phyloP scores from a whole-genome alignment of 2,797 vertebrate species.

The Anabas testudineus region DNA sequence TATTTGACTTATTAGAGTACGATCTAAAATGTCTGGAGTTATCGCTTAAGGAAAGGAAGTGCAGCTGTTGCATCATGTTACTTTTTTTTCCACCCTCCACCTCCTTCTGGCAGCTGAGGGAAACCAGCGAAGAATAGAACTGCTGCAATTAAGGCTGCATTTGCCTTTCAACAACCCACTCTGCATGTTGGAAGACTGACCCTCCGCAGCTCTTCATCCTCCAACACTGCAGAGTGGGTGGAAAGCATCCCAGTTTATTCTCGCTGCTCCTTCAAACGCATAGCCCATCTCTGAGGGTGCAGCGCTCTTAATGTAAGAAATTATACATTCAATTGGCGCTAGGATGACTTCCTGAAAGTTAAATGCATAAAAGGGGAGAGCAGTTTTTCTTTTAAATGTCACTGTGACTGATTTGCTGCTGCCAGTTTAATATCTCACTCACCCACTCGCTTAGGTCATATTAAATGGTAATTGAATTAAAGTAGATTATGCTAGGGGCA shows the following conservation, averaged over 20 bases:
- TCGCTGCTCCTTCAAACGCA: constrained; percentile 52
- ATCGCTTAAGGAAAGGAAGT: constrained; percentile 10
- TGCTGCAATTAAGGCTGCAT: constrained; percentile 69
- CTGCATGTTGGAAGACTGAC: constrained; percentile 71
- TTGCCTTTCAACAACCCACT: constrained; percentile 76
- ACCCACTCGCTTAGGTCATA: constrained; percentile 21
- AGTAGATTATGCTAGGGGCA: constrained; percentile 2
- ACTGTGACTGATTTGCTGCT: constrained; percentile 4
- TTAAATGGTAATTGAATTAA: constrained; percentile 37
- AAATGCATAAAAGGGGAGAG: constrained; percentile 6
- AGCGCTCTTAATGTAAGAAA: constrained; percentile 18
- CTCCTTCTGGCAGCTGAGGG: constrained; percentile 54
- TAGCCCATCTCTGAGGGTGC: constrained; percentile 38
- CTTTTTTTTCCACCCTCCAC: constrained; percentile 48
- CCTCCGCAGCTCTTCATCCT: constrained; percentile 67
- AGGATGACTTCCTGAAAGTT: constrained; percentile 19
- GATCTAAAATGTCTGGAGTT: constrained; percentile 3
- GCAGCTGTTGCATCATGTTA: constrained; percentile 56
- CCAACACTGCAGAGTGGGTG: constrained; percentile 72
- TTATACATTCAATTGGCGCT: constrained; percentile 22
- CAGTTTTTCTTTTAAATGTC: constrained; percentile 25
- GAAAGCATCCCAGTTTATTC: constrained; percentile 65
- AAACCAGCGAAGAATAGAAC: constrained; percentile 51
- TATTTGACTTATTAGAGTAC: neutral
- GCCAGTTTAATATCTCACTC: constrained; percentile 30